Evolutionary conservation across 2,797 vertebrate genomes (phyloP).

Genomic region (Muscicapa comitata): DNA sequence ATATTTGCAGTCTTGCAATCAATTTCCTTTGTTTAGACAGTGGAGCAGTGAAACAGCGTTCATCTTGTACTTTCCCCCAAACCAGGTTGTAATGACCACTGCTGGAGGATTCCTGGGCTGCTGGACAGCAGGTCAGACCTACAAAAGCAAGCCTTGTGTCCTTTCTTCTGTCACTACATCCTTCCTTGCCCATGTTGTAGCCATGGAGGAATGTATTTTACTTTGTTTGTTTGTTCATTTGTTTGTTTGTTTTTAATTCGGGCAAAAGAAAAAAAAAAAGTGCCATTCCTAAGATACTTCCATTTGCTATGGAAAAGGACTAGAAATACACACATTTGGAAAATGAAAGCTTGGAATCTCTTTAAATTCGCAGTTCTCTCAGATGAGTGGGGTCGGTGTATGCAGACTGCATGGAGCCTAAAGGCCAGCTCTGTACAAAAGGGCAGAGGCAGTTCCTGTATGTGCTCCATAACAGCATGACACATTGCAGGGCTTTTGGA

Average conservation of each 20-base stretch:
- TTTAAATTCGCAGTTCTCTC: neutral
- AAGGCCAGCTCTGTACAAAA: constrained; percentile 61
- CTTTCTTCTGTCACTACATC: neutral
- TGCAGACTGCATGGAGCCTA: constrained; percentile 60
- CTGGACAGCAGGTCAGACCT: neutral
- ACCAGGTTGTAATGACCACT: neutral
- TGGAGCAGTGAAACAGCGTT: neutral
- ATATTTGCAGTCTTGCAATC: neutral
- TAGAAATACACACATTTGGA: neutral
- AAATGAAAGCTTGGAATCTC: neutral
- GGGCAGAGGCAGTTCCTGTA: constrained; percentile 67
- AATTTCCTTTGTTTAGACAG: neutral
- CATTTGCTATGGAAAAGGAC: neutral
- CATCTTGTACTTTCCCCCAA: neutral
- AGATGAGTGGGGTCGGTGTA: neutral
- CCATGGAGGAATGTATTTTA: neutral
- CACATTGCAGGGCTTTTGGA: constrained; percentile 37
- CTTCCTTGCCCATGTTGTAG: neutral
- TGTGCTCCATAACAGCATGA: constrained; percentile 14
- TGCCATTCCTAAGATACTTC: neutral
- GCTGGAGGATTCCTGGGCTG: neutral
- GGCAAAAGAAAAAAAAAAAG: neutral
- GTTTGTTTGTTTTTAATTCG: neutral
- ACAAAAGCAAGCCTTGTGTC: neutral
- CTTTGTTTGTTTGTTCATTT: neutral